Conservation (phyloP, 2,113 vertebrate genomes). For the Gila orcuttii region DNA sequence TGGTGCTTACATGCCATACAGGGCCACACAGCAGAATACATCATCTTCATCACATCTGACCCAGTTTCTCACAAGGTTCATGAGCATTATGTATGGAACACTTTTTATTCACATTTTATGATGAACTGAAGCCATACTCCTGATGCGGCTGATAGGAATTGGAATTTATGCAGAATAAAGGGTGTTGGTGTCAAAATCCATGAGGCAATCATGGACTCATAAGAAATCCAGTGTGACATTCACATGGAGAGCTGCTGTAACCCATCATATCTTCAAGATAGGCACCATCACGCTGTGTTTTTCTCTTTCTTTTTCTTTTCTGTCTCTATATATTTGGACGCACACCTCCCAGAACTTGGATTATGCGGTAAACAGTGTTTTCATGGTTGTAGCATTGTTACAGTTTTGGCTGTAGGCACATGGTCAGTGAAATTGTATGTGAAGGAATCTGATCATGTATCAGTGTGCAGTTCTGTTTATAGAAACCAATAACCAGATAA, state of each 20-base stretch:
- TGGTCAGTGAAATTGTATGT: not conserved
- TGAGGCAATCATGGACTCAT: not conserved
- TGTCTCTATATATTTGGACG: not conserved
- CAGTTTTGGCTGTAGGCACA: not conserved
- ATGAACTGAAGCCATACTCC: not conserved
- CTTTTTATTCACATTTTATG: constrained; percentile 10
- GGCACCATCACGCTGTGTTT: not conserved
- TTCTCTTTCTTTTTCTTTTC: not conserved
- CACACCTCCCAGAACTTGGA: not conserved
- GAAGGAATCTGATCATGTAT: not conserved
- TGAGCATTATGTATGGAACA: not conserved
- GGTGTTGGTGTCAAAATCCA: not conserved
- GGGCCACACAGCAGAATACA: constrained; percentile 9
- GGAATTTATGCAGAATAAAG: not conserved
- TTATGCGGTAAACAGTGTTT: not conserved
- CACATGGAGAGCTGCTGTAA: constrained; percentile 18
- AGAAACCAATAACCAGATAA: not conserved
- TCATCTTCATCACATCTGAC: not conserved
- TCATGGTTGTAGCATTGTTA: not conserved
- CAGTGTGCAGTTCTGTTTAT: not conserved
- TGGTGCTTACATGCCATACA: not conserved
- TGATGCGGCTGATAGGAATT: not conserved
- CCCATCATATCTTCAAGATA: not conserved
- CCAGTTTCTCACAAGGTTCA: constrained; percentile 6
- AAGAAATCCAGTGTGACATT: constrained; percentile 29